Evolutionary conservation across 2,113 vertebrate genomes (phyloP), one percentile per base, ranked within the genome.

Genomic region (Tachysurus vachellii): DNA sequence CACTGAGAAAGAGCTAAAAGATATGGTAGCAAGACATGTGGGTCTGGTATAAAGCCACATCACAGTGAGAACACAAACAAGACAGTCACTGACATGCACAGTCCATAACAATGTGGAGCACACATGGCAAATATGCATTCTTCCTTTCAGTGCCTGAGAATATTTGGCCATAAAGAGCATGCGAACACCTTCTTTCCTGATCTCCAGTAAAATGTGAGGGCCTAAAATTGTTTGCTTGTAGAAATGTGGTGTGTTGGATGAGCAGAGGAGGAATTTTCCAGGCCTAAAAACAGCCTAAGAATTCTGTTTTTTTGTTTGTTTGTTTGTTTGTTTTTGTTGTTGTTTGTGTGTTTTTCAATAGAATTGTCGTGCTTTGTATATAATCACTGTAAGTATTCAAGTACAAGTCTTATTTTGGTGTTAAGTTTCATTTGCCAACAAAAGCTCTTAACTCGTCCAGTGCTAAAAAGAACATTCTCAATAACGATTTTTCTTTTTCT

Each of bases 81-180:
- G 73, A n/a, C 57, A 61, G 83, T 77, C 19, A 31, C 26, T 62
- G 57, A 47, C 19, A 77, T 64, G 71, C 26, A 73, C 28, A 4
- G 31, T n/a, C 44, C 56, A 86, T 80, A 53, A 53, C 75, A 68
- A 68, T 36, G 47, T 54, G 28, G 44, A 80, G 44, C 8, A 9
- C 47, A 53, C 75, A 31, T 56, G 59, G 61, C 84, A 80, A 66
- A 64, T 79, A 62, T 47, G 44, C 61, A 66, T 86, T 66, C 47
- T 73, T 75, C 17, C 36, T 75, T 59, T 61, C 82, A 42, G 50
- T 19, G 47, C 8, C 83, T 84, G 54, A 75, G 13, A 44, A 42
- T 59, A 57, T 36, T 44, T 7, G n/a, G 21, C 57, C 50, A 26
- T 84, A 71, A 84, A 42, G 9, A 75, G 42, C 68, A 84, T 56